These are phyloP conservation scores for Diploscapter pachys DNA, from an alignment of 1,140 invertebrate species.

Conservation along the genomic window DNA sequence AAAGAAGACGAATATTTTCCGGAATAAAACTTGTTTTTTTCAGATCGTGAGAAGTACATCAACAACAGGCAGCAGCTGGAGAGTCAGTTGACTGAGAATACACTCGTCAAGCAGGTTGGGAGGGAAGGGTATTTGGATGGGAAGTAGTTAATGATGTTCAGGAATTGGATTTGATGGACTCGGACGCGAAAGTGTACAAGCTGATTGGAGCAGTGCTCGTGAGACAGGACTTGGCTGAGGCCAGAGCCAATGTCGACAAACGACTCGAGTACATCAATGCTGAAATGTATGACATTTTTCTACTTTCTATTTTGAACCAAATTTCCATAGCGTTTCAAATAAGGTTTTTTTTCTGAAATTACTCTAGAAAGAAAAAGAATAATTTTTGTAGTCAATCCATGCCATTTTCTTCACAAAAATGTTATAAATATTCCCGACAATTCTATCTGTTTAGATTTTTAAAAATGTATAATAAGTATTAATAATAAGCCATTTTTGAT, in stretches of 20 bases:
- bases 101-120: constrained; percentile 53
- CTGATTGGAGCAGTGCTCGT: constrained; percentile 88
- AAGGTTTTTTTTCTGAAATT: background rate
- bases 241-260: constrained; percentile 88
- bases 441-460: background rate
- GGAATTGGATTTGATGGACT: constrained; percentile 78
- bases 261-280: constrained; percentile 87
- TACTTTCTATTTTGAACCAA: too few relatives aligned
- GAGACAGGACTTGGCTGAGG: constrained; percentile 86
- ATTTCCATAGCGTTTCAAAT: background rate
- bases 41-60: constrained; percentile 44
- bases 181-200: constrained; percentile 84
- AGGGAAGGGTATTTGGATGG: background rate
- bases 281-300: constrained; percentile 70
- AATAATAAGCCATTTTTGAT: constrained; percentile 14
- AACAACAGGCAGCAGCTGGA: constrained; percentile 52
- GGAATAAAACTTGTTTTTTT: constrained; percentile 12
- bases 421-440: background rate
- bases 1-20: too few relatives aligned
- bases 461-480: background rate
- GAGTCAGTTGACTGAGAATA: constrained; percentile 58
- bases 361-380: background rate
- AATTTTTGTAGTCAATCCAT: too few relatives aligned
- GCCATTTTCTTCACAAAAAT: too few relatives aligned
- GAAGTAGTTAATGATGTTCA: constrained; percentile 58